Evolutionary conservation across 2,113 vertebrate genomes (phyloP).

Genomic region (Coreoperca whiteheadi): DNA sequence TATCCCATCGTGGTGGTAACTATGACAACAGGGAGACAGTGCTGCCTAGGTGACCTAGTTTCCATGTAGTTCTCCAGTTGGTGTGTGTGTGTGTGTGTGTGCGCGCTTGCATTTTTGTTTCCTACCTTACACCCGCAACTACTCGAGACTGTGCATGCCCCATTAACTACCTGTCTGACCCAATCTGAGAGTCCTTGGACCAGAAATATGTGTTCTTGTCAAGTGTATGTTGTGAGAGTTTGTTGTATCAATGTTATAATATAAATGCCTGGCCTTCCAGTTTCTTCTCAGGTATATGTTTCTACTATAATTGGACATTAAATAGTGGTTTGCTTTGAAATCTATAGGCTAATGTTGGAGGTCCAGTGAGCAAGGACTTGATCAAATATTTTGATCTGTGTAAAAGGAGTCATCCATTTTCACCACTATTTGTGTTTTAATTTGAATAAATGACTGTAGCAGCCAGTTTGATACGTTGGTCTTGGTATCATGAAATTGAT

Average conservation of each 20-base stretch:
- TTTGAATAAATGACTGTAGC: not conserved
- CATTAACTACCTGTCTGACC: slow-evolving; percentile 77
- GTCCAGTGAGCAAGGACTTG: not conserved
- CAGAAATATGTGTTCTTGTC: slow-evolving; percentile 60
- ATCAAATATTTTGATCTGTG: not conserved
- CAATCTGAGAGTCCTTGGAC: slow-evolving; percentile 74
- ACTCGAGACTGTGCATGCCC: slow-evolving; percentile 67
- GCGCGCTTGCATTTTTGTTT: too few relatives aligned
- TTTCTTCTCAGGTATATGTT: slow-evolving; percentile 10
- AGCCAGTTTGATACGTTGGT: not conserved
- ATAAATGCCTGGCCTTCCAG: slow-evolving; percentile 4
- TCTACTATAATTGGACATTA: slow-evolving; percentile 14
- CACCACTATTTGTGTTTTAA: not conserved
- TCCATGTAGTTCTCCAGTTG: slow-evolving; percentile 62
- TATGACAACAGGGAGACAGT: slow-evolving; percentile 80
- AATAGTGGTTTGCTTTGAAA: slow-evolving; percentile 18
- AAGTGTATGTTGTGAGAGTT: slow-evolving; percentile 23
- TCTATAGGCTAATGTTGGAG: not conserved
- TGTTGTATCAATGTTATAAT: slow-evolving; percentile 9
- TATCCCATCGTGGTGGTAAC: slow-evolving; percentile 79
- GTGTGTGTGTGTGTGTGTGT: slow-evolving; percentile 37
- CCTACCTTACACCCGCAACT: slow-evolving; percentile 31
- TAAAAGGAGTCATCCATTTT: slow-evolving; percentile 7
- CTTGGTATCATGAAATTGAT: not conserved
- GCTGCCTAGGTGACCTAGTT: slow-evolving; percentile 80